Percentiles rank a stretch among this genome's conserved stretches.
These are phyloP conservation scores for Caerostris extrusa DNA, from an alignment of 1,140 invertebrate species.

Conservation along the genomic window DNA sequence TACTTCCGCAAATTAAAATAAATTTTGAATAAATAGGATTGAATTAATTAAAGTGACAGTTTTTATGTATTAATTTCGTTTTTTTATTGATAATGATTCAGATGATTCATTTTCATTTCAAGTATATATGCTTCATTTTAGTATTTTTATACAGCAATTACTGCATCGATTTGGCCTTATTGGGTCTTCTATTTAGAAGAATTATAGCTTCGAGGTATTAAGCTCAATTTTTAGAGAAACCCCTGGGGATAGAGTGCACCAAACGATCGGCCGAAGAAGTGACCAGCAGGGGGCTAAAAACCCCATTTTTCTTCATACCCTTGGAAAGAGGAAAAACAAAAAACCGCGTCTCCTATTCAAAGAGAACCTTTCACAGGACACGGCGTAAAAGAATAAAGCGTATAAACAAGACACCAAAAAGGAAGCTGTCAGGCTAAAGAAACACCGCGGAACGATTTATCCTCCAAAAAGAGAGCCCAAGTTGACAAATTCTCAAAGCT, in stretches of 20 bases:
- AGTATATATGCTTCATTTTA: no score
- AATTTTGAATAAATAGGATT: no score
- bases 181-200: background rate
- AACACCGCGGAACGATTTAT: constrained; percentile 14
- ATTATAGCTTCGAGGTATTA: background rate
- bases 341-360: background rate
- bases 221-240: background rate
- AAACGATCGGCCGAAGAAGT: background rate
- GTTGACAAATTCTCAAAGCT: constrained; percentile 34
- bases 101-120: no score
- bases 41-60: no score
- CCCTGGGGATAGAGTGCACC: background rate
- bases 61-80: no score
- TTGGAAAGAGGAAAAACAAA: background rate
- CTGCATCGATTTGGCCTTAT: no score
- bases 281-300: background rate
- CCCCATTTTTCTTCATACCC: no score
- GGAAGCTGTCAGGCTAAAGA: background rate
- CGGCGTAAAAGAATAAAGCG: background rate
- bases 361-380: background rate
- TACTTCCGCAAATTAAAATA: no score
- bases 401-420: background rate
- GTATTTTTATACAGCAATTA: no score
- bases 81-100: no score
- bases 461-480: background rate